Base-by-base conservation (phyloP, 1,140 invertebrate genomes). In the Drosophila baimaii region DNA sequence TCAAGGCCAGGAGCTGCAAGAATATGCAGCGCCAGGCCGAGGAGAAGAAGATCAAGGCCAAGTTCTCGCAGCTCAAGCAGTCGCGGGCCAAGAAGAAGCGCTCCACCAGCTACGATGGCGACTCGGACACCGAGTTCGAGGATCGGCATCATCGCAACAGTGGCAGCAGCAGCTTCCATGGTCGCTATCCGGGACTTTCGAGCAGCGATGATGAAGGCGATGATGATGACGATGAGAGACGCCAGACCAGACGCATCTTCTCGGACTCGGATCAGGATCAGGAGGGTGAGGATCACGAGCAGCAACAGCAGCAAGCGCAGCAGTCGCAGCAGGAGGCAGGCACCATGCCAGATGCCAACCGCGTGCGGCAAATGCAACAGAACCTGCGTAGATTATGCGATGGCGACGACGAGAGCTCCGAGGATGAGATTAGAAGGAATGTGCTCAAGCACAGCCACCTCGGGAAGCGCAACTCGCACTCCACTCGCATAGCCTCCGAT, bases 1-100 rank as follows among this genome's bases (percentile, higher is more conserved):
- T 99, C 0, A 99, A 99, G 93, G 97, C 98, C 5, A 94, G 98
- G 43, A 98, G 97, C 25, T 98, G 96, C 59, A 97, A 97, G 91
- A 97, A 97, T 88, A 96, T 97, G 95, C 96, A 97, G 92, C 97
- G 97, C 90, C 94, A 97, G 79, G 97, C 98, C 88, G 96, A 98
- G 92, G 95, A 97, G 92, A 97, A 97, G 92, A 95, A 95, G 91
- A 94, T 97, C 19, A 97, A 97, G 91, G 96, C 97, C 19, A 97
- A 98, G 92, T 98, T 98, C 85, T 96, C 95, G 80, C 96, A 97
- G 81, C 90, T 98, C 37, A 97, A 98, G 90, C 96, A 98, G 91
- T 96, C 96, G 89, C 93, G 97, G 66, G 96, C 96, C 0, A 96
- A 97, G 91, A 97, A 97, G 93, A 97, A 97, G 91, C 94, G 96